Evolutionary conservation across 2,888 invertebrate species (phyloP).

Genomic region (Molorchus minor): DNA sequence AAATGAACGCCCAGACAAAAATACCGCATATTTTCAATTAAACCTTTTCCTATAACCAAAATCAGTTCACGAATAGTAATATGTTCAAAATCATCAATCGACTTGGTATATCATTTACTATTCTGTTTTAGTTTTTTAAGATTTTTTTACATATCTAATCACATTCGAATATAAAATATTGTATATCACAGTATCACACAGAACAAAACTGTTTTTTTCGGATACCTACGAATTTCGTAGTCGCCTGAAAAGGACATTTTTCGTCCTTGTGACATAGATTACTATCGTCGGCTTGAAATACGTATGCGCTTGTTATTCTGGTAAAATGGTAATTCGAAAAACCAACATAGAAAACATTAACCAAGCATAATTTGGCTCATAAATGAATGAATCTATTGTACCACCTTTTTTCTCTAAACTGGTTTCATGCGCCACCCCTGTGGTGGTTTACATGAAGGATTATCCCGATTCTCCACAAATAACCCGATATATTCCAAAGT

Average conservation of each 20-base stretch:
- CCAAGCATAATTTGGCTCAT: background rate
- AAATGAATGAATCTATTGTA: background rate
- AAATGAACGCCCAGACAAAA: no score
- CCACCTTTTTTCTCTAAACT: background rate
- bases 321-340: background rate
- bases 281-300: background rate
- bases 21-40: no score
- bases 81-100: no score
- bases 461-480: constrained; percentile 5
- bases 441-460: background rate
- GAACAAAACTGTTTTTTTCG: no score
- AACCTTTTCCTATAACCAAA: no score
- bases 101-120: no score
- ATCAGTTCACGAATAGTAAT: no score
- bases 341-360: background rate
- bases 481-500: constrained; percentile 35
- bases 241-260: background rate
- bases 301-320: background rate
- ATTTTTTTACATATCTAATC: no score
- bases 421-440: background rate
- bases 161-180: no score
- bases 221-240: background rate
- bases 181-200: no score
- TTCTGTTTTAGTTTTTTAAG: no score
- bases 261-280: background rate